These are phyloP conservation scores for Dynastes tityus DNA, from an alignment of 2,888 invertebrate species.

Conservation along the genomic window DNA sequence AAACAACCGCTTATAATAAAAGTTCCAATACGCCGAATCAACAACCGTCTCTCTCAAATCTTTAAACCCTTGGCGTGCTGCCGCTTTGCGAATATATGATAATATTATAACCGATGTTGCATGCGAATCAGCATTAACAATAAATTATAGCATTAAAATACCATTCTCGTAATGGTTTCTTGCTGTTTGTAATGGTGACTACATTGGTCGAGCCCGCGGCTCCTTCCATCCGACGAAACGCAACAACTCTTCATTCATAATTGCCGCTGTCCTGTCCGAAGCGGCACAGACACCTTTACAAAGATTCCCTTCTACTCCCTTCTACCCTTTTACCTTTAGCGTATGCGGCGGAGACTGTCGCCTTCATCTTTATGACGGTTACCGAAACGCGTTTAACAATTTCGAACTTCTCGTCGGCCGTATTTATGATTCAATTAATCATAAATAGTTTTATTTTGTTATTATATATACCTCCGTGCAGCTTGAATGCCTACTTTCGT, in stretches of 20 bases:
- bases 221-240: constrained; percentile 39
- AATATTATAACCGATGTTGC: constrained; percentile 61
- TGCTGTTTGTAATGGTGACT: constrained; percentile 65
- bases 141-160: constrained; percentile 69
- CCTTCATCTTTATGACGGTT: constrained; percentile 52
- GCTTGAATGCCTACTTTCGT: background rate
- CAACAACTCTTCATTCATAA: constrained; percentile 64
- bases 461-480: background rate
- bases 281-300: background rate
- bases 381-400: constrained; percentile 45
- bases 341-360: constrained; percentile 52
- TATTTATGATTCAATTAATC: constrained; percentile 49
- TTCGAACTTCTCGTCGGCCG: constrained; percentile 30
- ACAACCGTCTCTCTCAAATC: too few species aligned
- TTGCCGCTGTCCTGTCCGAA: constrained; percentile 57
- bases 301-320: background rate
- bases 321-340: constrained; percentile 12
- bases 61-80: constrained; percentile 41
- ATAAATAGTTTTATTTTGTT: constrained; percentile 20
- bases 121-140: constrained; percentile 68
- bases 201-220: constrained; percentile 52
- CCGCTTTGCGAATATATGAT: constrained; percentile 34
- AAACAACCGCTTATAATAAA: too few species aligned
- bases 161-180: constrained; percentile 67
- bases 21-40: too few species aligned